phyloP scores from a whole-genome alignment of 2,113 vertebrate genomes.

The Lontra canadensis region DNA sequence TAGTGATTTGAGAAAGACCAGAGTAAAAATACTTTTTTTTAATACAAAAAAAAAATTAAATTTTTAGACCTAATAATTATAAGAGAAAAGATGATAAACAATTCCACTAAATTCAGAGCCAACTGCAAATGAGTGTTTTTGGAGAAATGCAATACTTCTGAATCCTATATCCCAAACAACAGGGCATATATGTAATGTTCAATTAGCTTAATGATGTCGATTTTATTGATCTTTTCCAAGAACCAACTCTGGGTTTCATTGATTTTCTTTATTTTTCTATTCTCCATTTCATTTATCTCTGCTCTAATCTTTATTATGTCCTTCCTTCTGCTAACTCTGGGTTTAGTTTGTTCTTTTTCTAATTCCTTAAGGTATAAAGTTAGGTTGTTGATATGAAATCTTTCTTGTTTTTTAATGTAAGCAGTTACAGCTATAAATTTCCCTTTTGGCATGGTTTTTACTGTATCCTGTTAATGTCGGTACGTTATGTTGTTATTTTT shows the following conservation, averaged over 20 bases:
- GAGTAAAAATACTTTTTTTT: background rate
- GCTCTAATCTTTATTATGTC: background rate
- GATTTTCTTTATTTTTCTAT: background rate
- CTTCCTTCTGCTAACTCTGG: background rate
- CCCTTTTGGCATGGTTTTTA: background rate
- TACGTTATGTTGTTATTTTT: background rate
- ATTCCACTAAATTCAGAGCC: background rate
- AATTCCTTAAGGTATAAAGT: background rate
- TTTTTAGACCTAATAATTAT: background rate
- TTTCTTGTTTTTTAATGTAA: background rate
- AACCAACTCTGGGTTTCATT: background rate
- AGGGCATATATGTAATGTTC: background rate
- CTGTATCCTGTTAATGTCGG: background rate
- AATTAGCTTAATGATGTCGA: background rate
- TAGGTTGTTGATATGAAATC: background rate
- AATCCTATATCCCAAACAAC: background rate
- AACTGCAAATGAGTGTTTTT: background rate
- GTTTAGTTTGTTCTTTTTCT: background rate
- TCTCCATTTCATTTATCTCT: background rate
- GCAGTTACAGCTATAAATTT: background rate
- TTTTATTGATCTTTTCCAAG: background rate
- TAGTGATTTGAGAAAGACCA: background rate
- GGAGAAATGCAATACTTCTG: background rate
- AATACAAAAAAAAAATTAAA: background rate
- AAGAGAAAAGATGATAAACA: background rate